Evolutionary conservation across 1,140 invertebrate species (phyloP), one percentile per base, ranked within the genome.

Genomic region (Zophobas atratus): DNA sequence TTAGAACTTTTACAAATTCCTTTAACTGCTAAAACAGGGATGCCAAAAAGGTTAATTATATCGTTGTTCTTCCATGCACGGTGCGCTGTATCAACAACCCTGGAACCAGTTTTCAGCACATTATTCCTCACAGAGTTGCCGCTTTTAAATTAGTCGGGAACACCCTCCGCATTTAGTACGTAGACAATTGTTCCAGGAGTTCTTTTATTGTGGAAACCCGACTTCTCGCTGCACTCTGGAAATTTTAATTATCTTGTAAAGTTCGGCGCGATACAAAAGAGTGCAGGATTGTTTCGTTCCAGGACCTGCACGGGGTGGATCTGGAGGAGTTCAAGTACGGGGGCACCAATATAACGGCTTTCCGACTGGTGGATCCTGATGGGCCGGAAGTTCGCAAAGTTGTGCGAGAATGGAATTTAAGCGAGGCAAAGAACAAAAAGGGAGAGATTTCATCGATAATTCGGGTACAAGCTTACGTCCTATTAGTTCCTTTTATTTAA

Each of bases 261-360:
- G 20, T 20, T 20, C 20, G 20, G 20, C 20, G 20, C 20, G 20
- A 20, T 20, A 20, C 20, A 20, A 20, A 20, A 20, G 20, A 20
- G 5, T 34, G 35, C 53, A 55, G 2, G 32, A 67, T 67, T 41
- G n/a, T 48, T 36, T 34, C 33, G 46, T 78, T 82, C 82, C 84
- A 96, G 94, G 96, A 98, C 86, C 86, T 98, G 35, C 95, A 98
- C 82, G 95, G 93, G 39, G 92, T 98, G 3, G 95, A 97, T 87
- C 88, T 97, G 82, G 95, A 96, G 83, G 96, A 97, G 87, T 98
- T 97, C 86, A 96, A 96, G 87, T 96, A 97, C 86, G 95, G 94
- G 5, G 96, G 96, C 38, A 97, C 96, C 6, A 98, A 98, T 87
- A 97, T 98, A 78, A 97, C 96, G 3, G 95, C 95, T 0, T 94